Evolutionary conservation across 1,140 invertebrate genomes (phyloP), one percentile per base, ranked within the genome.

Genomic region (Parapsyche elsis): DNA sequence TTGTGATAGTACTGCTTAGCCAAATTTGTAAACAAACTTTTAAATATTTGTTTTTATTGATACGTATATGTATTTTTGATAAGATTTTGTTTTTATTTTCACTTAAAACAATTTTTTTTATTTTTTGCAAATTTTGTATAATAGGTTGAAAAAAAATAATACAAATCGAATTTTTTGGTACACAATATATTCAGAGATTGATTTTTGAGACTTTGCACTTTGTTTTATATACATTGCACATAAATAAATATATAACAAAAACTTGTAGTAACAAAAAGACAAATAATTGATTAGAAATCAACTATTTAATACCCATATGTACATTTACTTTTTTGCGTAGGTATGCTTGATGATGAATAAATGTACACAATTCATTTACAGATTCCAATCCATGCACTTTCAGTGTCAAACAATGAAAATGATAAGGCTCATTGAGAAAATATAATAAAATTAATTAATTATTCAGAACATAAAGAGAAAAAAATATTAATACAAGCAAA

Each of bases 161-260:
- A 16, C 10, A 67, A 12, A 67, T 14, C 12, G 9, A 26, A 14
- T 26, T 67, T 26, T 67, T 67, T 67, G 64, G 64, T 67, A 67
- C 24, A 30, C 64, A 67, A 23, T 67, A 26, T 67, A 67, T 67
- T 67, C 64, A 67, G 64, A 61, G 57, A 67, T 67, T 67, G 21
- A 67, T 73, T n/a, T n/a, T 73, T 73, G 71, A 73, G 71, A 73
- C 71, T 53, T 73, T 73, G 71, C 71, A 73, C 71, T 73, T 67
- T 24, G 24, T 67, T 67, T 67, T 67, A 67, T 67, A 67, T 67
- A 61, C 21, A 61, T 61, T 53, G 49, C 49, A 53, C 16, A 53
- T 53, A 53, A 53, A 53, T 53, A 53, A 53, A 53, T 53, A 53
- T 16, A 53, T 53, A 53, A 53, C 49, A 53, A 53, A 53, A 16